These are phyloP conservation scores for Uria aalge DNA, from an alignment of 2,113 vertebrate species.

Conservation along the genomic window DNA sequence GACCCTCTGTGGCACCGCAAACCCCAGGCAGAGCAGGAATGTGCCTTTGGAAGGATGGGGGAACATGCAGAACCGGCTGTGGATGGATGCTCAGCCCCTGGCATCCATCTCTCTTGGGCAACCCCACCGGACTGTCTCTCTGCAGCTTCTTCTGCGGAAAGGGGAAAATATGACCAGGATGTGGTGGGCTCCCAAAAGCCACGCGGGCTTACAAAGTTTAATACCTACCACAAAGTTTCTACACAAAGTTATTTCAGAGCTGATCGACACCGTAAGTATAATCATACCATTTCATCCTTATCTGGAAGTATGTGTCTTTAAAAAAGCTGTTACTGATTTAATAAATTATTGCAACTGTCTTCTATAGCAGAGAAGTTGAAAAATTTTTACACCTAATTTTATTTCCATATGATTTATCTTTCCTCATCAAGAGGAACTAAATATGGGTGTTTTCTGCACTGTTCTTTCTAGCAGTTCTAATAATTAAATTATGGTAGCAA, in stretches of 20 bases:
- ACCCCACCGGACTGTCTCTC: rapidly evolving
- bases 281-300: background rate
- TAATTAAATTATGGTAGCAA: background rate
- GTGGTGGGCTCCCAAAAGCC: background rate
- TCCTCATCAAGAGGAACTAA: background rate
- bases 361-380: background rate
- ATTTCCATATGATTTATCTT: slow-evolving; percentile 6
- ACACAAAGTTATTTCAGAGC: background rate
- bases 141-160: background rate
- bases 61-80: rapidly evolving
- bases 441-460: background rate
- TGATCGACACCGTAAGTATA: background rate
- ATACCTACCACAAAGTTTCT: background rate
- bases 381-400: background rate
- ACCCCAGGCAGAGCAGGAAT: background rate
- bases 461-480: background rate
- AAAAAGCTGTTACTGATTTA: background rate
- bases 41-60: rapidly evolving
- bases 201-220: background rate
- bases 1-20: rapidly evolving
- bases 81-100: background rate
- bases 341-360: background rate
- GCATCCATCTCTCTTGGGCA: rapidly evolving
- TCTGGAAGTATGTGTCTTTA: background rate
- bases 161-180: background rate